Evolutionary conservation across 2,113 vertebrate genomes (phyloP).

Genomic region (Equus przewalskii): DNA sequence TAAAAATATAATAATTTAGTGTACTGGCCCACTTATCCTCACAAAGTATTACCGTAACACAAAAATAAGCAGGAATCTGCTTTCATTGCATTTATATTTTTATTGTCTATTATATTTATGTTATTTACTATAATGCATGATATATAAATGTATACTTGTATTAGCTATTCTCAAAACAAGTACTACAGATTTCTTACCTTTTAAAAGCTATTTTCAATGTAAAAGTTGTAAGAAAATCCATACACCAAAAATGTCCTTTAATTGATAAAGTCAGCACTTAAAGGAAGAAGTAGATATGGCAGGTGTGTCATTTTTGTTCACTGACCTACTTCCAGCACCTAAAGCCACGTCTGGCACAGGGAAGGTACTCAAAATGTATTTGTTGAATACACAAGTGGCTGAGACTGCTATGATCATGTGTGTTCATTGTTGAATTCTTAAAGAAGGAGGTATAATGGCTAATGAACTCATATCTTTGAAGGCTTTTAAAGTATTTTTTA

Average conservation of each 20-base stretch:
- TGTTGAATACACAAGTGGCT: not conserved
- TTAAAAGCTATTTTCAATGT: not conserved
- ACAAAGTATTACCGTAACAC: not conserved
- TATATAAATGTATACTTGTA: not conserved
- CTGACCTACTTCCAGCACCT: not conserved
- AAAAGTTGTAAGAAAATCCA: not conserved
- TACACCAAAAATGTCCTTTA: not conserved
- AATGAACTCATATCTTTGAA: not conserved
- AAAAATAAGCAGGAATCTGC: not conserved
- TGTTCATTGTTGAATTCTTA: not conserved
- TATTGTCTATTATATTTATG: too few species aligned
- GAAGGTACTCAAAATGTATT: not conserved
- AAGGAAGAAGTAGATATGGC: not conserved
- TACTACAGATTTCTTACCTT: not conserved
- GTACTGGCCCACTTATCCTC: not conserved
- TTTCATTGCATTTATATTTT: not conserved
- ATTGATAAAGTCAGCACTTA: not conserved
- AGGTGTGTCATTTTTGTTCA: not conserved
- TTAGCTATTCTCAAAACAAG: not conserved
- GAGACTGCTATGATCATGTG: not conserved
- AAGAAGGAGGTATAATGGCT: not conserved
- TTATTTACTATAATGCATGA: not conserved
- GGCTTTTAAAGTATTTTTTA: not conserved
- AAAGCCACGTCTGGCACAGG: not conserved
- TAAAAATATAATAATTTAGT: not conserved